Evolutionary conservation across 2,797 vertebrate genomes (phyloP).

Genomic region (Pangasius larnaudii): DNA sequence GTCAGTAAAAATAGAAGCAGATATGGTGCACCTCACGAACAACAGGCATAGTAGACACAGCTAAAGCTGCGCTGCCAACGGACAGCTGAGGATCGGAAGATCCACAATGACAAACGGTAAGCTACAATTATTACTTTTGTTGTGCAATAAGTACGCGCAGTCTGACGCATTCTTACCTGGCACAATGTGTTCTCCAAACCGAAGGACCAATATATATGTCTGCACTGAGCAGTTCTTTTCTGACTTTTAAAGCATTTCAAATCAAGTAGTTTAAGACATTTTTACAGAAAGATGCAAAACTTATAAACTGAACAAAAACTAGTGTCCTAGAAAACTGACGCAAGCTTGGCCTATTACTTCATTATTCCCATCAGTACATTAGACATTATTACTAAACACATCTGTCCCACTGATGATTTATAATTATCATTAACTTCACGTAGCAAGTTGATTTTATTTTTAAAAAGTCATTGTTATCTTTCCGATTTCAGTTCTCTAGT

Average conservation of each 20-base stretch:
- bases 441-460: neutral
- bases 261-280: neutral
- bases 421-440: neutral
- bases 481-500: neutral
- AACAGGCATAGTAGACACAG: conserved; percentile 19
- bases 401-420: neutral
- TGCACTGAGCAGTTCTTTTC: neutral
- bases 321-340: neutral
- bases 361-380: neutral
- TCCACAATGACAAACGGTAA: neutral
- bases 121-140: conserved; percentile 2
- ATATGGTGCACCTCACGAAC: conserved; percentile 36
- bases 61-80: conserved; percentile 36
- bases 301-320: neutral
- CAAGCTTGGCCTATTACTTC: neutral
- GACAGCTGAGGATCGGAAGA: conserved; percentile 1
- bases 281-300: neutral
- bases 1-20: conserved; percentile 73
- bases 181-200: neutral
- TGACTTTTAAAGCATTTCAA: neutral
- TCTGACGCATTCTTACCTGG: neutral
- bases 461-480: neutral
- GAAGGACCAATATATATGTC: neutral
- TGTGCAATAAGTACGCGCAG: neutral
- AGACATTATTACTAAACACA: neutral